phyloP scores from a whole-genome alignment of 2,113 vertebrate genomes.

The Beaufortia kweichowensis region DNA sequence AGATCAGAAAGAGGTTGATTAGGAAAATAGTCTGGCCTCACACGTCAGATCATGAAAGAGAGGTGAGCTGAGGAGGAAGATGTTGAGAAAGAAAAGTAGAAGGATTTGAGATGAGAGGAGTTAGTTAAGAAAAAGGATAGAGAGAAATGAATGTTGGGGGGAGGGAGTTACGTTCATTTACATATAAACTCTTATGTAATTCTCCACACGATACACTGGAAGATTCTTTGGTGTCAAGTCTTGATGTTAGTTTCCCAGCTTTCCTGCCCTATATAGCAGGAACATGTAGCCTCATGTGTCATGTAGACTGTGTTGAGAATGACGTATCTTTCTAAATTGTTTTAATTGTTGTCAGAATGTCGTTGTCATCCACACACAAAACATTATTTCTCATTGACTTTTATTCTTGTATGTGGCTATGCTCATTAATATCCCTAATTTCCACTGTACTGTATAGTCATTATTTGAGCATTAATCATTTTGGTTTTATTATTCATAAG shows the following conservation, averaged over 20 bases:
- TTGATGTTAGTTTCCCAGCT: constrained; percentile 4
- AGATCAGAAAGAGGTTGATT: not conserved
- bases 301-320: not conserved
- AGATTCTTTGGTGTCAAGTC: constrained; percentile 29
- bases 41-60: not conserved
- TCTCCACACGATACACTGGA: constrained; percentile 3
- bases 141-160: not conserved
- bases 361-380: constrained; percentile 17
- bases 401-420: not conserved
- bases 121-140: not conserved
- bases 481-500: not conserved
- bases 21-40: not conserved
- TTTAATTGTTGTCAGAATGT: not conserved
- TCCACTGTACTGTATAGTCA: not conserved
- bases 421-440: constrained; percentile 16
- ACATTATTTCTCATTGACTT: not conserved
- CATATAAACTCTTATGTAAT: constrained; percentile 38
- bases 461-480: constrained; percentile 5
- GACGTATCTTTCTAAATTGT: too few species aligned
- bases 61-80: not conserved
- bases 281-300: constrained; percentile 1
- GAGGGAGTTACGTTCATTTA: not conserved
- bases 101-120: not conserved
- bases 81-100: not conserved
- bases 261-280: not conserved